Evolutionary conservation across 1,140 invertebrate species (phyloP), one percentile per base, ranked within the genome.

Genomic region (Hestina assimilis): DNA sequence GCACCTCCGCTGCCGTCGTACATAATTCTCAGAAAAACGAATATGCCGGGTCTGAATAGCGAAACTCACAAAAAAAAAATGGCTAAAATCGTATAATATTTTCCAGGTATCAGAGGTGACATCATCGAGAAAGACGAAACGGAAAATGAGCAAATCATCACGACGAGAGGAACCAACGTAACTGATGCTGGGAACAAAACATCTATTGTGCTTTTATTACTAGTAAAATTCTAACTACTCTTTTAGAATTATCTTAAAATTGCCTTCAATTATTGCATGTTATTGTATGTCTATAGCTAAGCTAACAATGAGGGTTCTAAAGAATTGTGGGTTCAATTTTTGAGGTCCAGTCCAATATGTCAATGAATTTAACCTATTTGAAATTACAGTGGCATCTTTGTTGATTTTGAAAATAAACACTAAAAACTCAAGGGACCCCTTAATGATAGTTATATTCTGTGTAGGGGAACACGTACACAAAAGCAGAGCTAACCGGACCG

Each of bases 181-280:
- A 5, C 8, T 4, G 28, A 9, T 28, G 43, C 17, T 46, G 43
- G 43, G 43, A 46, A 29, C 43, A 46, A 46, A 12, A 12, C 14
- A n/a, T n/a, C n/a, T 28, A 11, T 12, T 8, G 14, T 46, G 43
- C 43, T 46, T 29, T 17, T n/a, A 15, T 31, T 41, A 31, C 29
- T 31, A 12, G 9, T 4, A 31, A 12, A 28, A 9, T 9, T 28
- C 24, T 28, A 28, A n/a, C 8, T 28, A 28, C n/a, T n/a, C n/a
- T n/a, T n/a, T 28, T 28, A 28, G n/a, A 28, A 7, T 2, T 2
- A 28, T 28, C 6, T 28, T n/a, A n/a, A 28, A 28, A 9, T 28
- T 9, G 3, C 7, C 8, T 28, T 28, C 7, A 28, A 28, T 28
- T 28, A 28, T 28, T 28, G 24, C n/a, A 7, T 28, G 7, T 8